phyloP scores from a whole-genome alignment of 2,113 vertebrate species.

The Alethe diademata region DNA sequence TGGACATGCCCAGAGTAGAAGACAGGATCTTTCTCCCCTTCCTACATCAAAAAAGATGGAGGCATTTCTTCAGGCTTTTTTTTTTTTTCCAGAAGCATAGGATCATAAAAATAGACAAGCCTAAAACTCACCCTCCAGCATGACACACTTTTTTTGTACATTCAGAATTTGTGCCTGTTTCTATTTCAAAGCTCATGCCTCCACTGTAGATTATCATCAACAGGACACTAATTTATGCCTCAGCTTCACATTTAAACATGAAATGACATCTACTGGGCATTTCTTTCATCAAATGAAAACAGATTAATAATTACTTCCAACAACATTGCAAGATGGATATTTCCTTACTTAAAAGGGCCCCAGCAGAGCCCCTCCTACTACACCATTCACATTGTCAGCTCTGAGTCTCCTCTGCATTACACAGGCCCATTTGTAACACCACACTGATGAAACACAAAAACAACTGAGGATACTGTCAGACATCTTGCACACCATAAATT shows the following conservation, averaged over 20 bases:
- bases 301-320: neutral
- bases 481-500: conserved; percentile 46
- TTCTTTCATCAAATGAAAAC: neutral
- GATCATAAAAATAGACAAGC: neutral
- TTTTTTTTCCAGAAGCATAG: neutral
- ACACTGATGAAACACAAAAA: conserved; percentile 14
- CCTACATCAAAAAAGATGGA: neutral
- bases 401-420: neutral
- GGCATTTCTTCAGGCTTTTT: neutral
- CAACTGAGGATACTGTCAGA: conserved; percentile 1
- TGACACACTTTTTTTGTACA: neutral
- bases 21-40: neutral
- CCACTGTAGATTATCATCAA: neutral
- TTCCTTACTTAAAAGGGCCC: neutral
- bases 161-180: neutral
- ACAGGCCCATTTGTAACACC: conserved; percentile 14
- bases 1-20: neutral
- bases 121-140: neutral
- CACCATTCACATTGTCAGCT: neutral
- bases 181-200: neutral
- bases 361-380: neutral
- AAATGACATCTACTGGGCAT: conserved; percentile 8
- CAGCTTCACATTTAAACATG: neutral
- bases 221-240: neutral
- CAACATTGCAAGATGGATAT: neutral